These are phyloP conservation scores for Tethea ocularis DNA, from an alignment of 2,888 invertebrate species.

Conservation along the genomic window DNA sequence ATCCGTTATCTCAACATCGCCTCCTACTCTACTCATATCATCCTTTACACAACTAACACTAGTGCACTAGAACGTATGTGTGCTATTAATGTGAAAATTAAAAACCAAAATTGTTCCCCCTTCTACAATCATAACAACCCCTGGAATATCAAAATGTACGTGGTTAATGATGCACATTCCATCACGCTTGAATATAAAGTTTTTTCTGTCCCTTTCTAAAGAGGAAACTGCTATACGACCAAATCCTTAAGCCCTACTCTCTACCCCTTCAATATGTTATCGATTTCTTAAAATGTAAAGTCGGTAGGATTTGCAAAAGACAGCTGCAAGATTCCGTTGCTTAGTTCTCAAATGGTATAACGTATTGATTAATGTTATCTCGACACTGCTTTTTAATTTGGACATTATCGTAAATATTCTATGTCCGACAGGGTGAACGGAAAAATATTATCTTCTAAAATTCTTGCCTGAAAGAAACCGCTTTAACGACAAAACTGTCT, in stretches of 20 bases:
- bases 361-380: not conserved
- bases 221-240: not conserved
- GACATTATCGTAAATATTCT: no score
- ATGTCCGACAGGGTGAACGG: no score
- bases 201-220: slow-evolving; percentile 5
- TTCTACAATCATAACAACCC: slow-evolving; percentile 14
- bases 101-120: slow-evolving; percentile 26
- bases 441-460: no score
- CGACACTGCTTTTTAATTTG: not conserved
- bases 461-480: not conserved
- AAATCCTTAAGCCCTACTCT: not conserved
- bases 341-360: not conserved
- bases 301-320: not conserved
- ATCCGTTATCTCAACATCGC: no score
- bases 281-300: slow-evolving; percentile 4
- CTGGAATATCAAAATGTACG: not conserved
- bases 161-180: not conserved
- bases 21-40: not conserved
- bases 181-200: not conserved
- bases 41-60: no score
- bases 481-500: not conserved
- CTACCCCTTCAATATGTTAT: slow-evolving; percentile 7
- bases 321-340: not conserved
- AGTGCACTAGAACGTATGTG: no score
- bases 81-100: not conserved